These are phyloP conservation scores for Drosophila picticornis DNA, from an alignment of 2,888 invertebrate species.

Conservation along the genomic window DNA sequence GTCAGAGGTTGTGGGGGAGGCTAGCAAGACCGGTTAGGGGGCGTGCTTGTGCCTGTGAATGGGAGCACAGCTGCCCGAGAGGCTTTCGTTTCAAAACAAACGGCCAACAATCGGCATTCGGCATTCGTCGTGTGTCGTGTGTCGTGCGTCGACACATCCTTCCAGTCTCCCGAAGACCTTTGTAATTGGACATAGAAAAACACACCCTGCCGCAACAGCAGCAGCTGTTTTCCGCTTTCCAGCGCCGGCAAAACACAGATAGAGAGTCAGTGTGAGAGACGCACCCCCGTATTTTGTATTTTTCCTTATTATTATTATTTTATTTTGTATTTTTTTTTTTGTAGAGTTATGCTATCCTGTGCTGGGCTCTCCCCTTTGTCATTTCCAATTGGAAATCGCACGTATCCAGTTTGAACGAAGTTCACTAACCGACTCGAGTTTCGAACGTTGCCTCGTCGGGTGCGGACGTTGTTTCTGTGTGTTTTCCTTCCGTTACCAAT, in stretches of 20 bases:
- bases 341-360: conserved; percentile 53
- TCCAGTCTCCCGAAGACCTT: conserved; percentile 68
- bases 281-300: conserved; percentile 52
- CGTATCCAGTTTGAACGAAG: conserved; percentile 57
- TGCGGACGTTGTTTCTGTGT: conserved; percentile 58
- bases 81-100: conserved; percentile 77
- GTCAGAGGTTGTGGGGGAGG: background rate
- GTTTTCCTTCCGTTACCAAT: conserved; percentile 1
- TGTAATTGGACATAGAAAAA: conserved; percentile 55
- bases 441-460: conserved; percentile 73
- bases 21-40: background rate
- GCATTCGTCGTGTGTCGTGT: conserved; percentile 1
- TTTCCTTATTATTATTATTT: background rate
- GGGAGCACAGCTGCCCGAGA: conserved; percentile 65
- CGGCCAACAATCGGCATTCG: conserved; percentile 47
- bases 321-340: conserved; percentile 16
- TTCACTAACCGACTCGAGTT: conserved; percentile 82
- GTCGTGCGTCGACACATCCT: conserved; percentile 14
- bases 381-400: conserved; percentile 70
- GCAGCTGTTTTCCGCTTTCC: conserved; percentile 69
- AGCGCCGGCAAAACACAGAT: conserved; percentile 48
- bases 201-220: conserved; percentile 55
- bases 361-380: conserved; percentile 54
- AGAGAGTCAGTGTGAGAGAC: conserved; percentile 12
- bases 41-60: conserved; percentile 44